Base-by-base conservation (phyloP, 2,113 vertebrate species). In the Muntiacus reevesi region DNA sequence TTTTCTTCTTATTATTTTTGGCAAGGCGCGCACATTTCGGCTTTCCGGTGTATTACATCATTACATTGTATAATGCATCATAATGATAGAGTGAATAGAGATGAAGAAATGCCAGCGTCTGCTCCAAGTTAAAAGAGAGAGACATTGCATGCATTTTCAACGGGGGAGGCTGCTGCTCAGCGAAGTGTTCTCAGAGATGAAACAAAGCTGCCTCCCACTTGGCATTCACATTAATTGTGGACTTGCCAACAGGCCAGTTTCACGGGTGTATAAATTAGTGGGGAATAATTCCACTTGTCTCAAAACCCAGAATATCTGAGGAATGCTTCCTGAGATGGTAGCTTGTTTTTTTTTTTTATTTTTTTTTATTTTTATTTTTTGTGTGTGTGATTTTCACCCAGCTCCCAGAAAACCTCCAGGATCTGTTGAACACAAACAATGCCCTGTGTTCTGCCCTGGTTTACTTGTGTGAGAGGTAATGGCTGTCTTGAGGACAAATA, bases 1-100 rank as follows among this genome's bases (percentile, higher is more conserved):
- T 99, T 99, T 99, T 99, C 97, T 98, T 99, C 97, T 99, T 99
- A 99, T 99, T 99, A 99, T 99, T 99, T 99, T 99, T 99, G 99
- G 99, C 99, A 99, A 98, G 98, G 98, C 98, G 91, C 87, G 86
- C 89, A 93, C 96, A 50, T 98, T 98, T 98, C 97, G 71, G 99
- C 99, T 99, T 99, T 98, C 99, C 97, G 97, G 98, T 84, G 60
- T 99, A 98, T 99, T 99, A 99, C 99, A 99, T 99, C 99, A 99
- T 99, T 99, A 99, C 99, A 97, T 98, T 98, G 98, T 99, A 99
- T 99, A 99, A 99, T 99, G 99, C 99, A 99, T 99, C 99, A 99
- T 99, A 99, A 99, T 99, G 99, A 99, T 99, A 98, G 99, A 99
- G 98, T 99, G 99, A 98, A 99, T 98, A 98, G 98, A 97, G 98